Evolutionary conservation across 1,140 invertebrate genomes (phyloP).

Genomic region (Saxidomus purpurata): DNA sequence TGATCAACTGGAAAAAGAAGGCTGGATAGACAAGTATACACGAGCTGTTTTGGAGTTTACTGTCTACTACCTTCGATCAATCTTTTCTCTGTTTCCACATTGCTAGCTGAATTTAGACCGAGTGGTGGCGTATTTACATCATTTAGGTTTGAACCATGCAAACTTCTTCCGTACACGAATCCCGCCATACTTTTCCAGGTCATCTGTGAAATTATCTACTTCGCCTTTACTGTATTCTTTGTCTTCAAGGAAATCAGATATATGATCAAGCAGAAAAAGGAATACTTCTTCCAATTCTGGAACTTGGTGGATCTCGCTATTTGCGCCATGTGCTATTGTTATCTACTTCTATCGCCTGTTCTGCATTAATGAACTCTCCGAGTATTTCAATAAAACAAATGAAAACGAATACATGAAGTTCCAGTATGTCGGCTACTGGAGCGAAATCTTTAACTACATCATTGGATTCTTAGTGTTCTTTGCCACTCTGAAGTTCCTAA

Average conservation of each 20-base stretch:
- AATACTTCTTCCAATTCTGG: constrained; percentile 87
- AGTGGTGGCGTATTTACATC: constrained; percentile 87
- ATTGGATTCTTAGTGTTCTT: constrained; percentile 88
- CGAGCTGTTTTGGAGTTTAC: constrained; percentile 89
- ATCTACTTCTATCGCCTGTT: constrained; percentile 86
- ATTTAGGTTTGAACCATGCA: constrained; percentile 87
- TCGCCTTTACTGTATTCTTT: constrained; percentile 87
- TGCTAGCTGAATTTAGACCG: constrained; percentile 88
- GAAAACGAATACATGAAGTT: constrained; percentile 88
- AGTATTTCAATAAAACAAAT: constrained; percentile 85
- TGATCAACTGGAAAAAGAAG: constrained; percentile 82
- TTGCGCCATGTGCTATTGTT: constrained; percentile 84
- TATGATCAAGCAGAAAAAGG: constrained; percentile 77
- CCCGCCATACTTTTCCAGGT: constrained; percentile 81
- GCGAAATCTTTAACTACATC: constrained; percentile 87
- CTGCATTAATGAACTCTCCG: constrained; percentile 82
- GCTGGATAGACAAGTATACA: constrained; percentile 88
- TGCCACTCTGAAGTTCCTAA: constrained; percentile 87
- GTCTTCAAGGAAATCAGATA: constrained; percentile 85
- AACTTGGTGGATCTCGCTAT: constrained; percentile 86
- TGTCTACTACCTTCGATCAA: constrained; percentile 88
- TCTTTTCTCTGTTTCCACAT: constrained; percentile 87
- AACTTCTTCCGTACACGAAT: constrained; percentile 82
- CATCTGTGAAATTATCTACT: constrained; percentile 80
- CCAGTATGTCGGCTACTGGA: constrained; percentile 87